A percentile compares a stretch with the other conserved stretches of the same genome.
These are phyloP conservation scores for Gymnocheta viridis DNA, from an alignment of 2,888 invertebrate genomes.

Conservation along the genomic window DNA sequence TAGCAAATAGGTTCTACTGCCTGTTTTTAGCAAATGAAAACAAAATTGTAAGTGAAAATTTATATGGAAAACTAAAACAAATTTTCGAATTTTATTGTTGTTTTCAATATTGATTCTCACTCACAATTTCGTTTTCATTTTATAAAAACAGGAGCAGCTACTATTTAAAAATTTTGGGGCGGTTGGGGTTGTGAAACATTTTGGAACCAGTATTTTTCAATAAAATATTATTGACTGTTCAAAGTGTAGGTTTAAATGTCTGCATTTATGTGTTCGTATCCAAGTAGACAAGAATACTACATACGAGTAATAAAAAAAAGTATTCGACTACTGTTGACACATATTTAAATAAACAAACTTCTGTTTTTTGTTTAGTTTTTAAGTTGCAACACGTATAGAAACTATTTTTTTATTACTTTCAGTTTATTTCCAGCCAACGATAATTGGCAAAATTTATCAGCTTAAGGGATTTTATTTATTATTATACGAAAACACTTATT, in stretches of 20 bases:
- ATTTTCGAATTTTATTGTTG: too few relatives aligned
- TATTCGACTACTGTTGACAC: conserved; percentile 56
- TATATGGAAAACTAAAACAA: too few relatives aligned
- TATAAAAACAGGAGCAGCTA: too few relatives aligned
- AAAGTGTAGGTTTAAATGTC: too few relatives aligned
- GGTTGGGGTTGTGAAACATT: conserved; percentile 48
- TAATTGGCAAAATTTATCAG: conserved; percentile 48
- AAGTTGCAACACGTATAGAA: background rate
- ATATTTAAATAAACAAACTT: conserved; percentile 33
- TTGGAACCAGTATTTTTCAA: conserved; percentile 42
- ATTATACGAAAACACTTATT: too few relatives aligned
- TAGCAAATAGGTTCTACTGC: too few relatives aligned
- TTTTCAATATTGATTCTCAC: too few relatives aligned
- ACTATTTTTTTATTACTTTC: background rate
- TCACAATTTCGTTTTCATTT: too few relatives aligned
- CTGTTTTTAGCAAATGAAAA: too few relatives aligned
- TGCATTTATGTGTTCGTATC: background rate
- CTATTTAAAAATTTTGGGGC: too few relatives aligned
- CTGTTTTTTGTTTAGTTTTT: background rate
- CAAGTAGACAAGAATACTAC: background rate
- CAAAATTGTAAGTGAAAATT: too few relatives aligned
- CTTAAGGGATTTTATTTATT: too few relatives aligned
- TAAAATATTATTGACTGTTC: conserved; percentile 21
- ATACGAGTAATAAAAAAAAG: conserved; percentile 41
- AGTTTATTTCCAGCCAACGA: conserved; percentile 27